These are phyloP conservation scores for Tenthredo livida DNA, from an alignment of 2,888 invertebrate genomes.

Conservation along the genomic window DNA sequence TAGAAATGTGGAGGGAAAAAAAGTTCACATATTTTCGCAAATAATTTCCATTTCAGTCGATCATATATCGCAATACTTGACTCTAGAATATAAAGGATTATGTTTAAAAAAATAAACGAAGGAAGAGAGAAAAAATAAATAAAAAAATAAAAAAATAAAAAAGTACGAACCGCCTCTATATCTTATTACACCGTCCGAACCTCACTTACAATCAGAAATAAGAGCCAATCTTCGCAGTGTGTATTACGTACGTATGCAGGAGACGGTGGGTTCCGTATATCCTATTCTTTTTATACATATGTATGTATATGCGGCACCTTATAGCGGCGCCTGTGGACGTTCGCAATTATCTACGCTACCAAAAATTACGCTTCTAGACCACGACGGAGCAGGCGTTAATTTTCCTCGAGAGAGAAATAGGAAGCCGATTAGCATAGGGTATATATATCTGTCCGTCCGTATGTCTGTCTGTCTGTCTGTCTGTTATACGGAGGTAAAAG, in stretches of 20 bases:
- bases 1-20: neutral
- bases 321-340: constrained; percentile 26
- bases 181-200: neutral
- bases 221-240: neutral
- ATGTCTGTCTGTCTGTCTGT: constrained; percentile 19
- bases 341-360: constrained; percentile 59
- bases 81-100: neutral
- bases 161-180: neutral
- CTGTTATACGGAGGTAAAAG: constrained; percentile 42
- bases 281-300: neutral
- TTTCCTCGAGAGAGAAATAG: constrained; percentile 65
- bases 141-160: neutral
- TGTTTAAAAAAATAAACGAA: neutral
- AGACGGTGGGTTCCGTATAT: neutral
- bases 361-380: constrained; percentile 47
- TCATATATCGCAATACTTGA: neutral
- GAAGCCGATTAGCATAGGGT: constrained; percentile 69
- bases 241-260: neutral
- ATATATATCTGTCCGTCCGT: constrained; percentile 34
- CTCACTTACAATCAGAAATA: neutral
- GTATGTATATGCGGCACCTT: neutral
- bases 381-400: constrained; percentile 57
- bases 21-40: neutral
- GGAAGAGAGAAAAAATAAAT: no score
- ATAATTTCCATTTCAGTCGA: neutral